Base-by-base conservation (phyloP, 2,797 vertebrate genomes). In the Pogonophryne albipinna region DNA sequence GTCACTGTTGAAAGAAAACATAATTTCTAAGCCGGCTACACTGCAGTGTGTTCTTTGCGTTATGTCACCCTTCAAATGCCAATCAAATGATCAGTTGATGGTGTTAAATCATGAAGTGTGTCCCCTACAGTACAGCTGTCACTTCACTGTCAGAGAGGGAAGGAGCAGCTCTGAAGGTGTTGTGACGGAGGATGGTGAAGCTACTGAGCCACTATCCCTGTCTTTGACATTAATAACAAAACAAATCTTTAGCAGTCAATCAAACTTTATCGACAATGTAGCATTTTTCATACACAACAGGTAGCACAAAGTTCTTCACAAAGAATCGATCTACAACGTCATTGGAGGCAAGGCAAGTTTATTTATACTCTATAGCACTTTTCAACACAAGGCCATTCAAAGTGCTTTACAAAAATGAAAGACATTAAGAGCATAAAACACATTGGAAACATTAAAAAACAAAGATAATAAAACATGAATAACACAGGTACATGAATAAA, bases 61-160 rank as follows among this genome's bases (percentile, higher is more conserved):
- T 4, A 65, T 49, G 41, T 44, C 61, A 50, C 10, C 20, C 15
- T 77, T 76, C 34, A 63, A 20, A 62, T 70, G 57, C 31, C 50
- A 31, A 68, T 53, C 41, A 6, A 23, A 49, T 73, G 34, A 38
- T 38, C 34, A 38, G 20, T 8, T 45, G 16, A n/a, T 44, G 17
- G 46, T 46, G 47, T 47, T 53, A 19, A 42, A 44, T 23, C 52
- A 46, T 7, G 14, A 19, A 66, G 47, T 23, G 7, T 71, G 19
- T 65, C 49, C 53, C 58, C 47, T 42, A 9, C 47, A 31, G 44
- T 49, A 23, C 16, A 71, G 70, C 31, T 49, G 46, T 46, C 46
- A 57, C 44, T 42, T 65, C 11, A 23, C 46, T 55, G 19, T 20
- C 20, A 20, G 16, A 5, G 12, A 15, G 23, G 4, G 9, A 57